phyloP scores from a whole-genome alignment of 2,888 invertebrate species.

The Pristionchus japonicus region DNA sequence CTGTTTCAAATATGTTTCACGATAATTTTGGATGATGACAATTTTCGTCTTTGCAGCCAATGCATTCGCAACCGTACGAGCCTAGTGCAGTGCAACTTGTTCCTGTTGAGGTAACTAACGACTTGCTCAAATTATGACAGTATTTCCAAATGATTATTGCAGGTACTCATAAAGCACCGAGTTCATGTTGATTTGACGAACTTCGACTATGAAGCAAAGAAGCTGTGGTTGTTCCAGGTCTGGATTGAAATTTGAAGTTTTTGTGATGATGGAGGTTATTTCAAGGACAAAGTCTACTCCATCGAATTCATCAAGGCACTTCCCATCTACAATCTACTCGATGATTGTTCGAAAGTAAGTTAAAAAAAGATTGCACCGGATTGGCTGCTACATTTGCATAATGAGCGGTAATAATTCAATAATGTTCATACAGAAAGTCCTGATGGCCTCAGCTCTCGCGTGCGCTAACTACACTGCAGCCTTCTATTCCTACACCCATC shows the following conservation, averaged over 20 bases:
- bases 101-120: background rate
- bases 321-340: background rate
- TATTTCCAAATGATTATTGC: no score
- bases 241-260: background rate
- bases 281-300: background rate
- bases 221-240: background rate
- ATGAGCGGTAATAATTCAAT: no score
- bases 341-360: background rate
- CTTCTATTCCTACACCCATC: background rate
- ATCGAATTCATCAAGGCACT: background rate
- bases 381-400: no score
- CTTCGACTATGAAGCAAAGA: background rate
- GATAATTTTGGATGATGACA: no score
- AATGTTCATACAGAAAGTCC: background rate
- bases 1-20: no score
- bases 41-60: background rate
- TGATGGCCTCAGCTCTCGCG: background rate
- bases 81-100: background rate
- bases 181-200: background rate
- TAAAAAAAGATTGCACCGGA: no score
- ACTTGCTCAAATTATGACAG: no score
- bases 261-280: no score
- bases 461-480: background rate
- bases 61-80: background rate
- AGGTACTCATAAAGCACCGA: background rate